These are phyloP conservation scores for Oligia strigilis DNA, from an alignment of 2,888 invertebrate species.

Conservation along the genomic window DNA sequence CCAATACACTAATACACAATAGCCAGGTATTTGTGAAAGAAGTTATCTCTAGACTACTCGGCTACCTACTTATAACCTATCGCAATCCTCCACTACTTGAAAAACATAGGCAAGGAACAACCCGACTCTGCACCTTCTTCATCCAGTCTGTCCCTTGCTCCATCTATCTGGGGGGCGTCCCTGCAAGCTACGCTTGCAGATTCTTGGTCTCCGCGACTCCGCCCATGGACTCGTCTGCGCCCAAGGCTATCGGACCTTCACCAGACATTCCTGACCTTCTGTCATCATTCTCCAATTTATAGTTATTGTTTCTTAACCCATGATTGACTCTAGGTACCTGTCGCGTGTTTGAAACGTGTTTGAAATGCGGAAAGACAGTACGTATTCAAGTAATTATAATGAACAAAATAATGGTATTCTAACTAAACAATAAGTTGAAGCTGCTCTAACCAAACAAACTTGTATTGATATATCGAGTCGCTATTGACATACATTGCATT, in stretches of 20 bases:
- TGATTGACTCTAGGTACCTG: background rate
- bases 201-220: background rate
- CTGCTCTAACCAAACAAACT: constrained; percentile 41
- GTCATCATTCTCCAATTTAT: background rate
- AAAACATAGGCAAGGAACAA: background rate
- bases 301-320: background rate
- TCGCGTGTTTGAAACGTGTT: constrained; percentile 4
- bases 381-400: constrained; percentile 9
- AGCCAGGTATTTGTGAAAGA: background rate
- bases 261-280: background rate
- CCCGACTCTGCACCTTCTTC: background rate
- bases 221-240: background rate
- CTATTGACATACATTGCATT: constrained; percentile 54
- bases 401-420: constrained; percentile 27
- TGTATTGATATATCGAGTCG: constrained; percentile 49
- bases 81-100: background rate
- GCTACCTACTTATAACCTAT: background rate
- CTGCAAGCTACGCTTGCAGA: background rate
- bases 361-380: constrained; percentile 4
- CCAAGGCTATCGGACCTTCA: background rate
- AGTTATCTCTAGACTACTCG: no score
- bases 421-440: constrained; percentile 42
- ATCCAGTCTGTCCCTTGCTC: background rate
- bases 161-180: background rate
- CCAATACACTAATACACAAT: no score